phyloP scores from a whole-genome alignment of 64 coral and sea anemone genomes.

The Cladopsammia gracilis region DNA sequence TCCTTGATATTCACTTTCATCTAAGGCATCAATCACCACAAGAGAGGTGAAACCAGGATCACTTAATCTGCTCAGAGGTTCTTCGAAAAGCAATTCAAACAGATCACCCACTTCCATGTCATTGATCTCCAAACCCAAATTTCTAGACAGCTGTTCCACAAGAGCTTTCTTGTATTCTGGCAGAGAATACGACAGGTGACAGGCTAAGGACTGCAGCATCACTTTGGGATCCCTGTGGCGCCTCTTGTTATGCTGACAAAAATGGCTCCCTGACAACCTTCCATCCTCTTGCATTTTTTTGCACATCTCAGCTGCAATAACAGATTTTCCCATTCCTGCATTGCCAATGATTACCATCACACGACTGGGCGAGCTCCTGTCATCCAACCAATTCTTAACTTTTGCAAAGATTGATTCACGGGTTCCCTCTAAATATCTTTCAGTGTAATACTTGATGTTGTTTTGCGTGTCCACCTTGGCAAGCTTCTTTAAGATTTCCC shows the following conservation, averaged over 20 bases:
- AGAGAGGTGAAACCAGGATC: background rate
- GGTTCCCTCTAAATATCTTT: background rate
- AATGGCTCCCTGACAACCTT: slow-evolving; percentile 65
- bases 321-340: slow-evolving; percentile 75
- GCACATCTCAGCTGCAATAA: slow-evolving; percentile 51
- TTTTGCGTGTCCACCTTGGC: background rate
- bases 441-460: background rate
- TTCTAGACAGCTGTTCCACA: slow-evolving; percentile 36
- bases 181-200: slow-evolving; percentile 41
- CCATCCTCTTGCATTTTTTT: slow-evolving; percentile 13
- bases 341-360: slow-evolving; percentile 41
- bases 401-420: background rate
- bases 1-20: slow-evolving; percentile 40
- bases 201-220: slow-evolving; percentile 69
- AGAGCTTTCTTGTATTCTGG: slow-evolving; percentile 38
- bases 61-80: background rate
- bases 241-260: slow-evolving; percentile 69
- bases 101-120: slow-evolving; percentile 54
- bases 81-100: slow-evolving; percentile 58
- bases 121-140: slow-evolving; percentile 6
- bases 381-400: background rate
- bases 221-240: slow-evolving; percentile 53
- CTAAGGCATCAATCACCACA: slow-evolving; percentile 51
- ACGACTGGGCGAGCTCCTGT: background rate
- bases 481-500: background rate